Conservation (phyloP, 2,797 vertebrate species). For the Lepilemur ruficaudatus region DNA sequence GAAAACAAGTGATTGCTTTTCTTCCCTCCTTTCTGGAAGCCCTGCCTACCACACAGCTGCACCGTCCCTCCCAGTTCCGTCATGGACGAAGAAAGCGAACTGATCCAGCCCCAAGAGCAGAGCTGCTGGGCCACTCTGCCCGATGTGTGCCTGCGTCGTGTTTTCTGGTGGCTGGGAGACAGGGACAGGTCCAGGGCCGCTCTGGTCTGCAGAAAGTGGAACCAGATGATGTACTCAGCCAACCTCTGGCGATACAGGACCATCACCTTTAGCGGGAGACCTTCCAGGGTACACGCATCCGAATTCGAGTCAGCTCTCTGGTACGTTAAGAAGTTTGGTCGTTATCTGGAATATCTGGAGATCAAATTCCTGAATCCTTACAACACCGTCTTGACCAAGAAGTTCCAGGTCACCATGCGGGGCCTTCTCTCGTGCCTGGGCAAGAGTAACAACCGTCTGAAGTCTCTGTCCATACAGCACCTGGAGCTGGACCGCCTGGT, state of each 20-base stretch:
- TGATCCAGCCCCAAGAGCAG: slow-evolving; percentile 52
- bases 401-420: slow-evolving; percentile 81
- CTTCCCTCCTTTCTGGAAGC: slow-evolving; percentile 46
- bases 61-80: neutral
- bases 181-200: slow-evolving; percentile 80
- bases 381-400: slow-evolving; percentile 71
- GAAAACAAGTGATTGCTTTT: slow-evolving; percentile 55
- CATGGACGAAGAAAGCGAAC: slow-evolving; percentile 64
- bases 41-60: slow-evolving; percentile 42
- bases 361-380: slow-evolving; percentile 81
- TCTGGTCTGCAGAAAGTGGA: slow-evolving; percentile 85
- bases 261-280: slow-evolving; percentile 82
- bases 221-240: slow-evolving; percentile 81
- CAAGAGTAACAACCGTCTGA: slow-evolving; percentile 80
- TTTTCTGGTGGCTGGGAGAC: slow-evolving; percentile 85
- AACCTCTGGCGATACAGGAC: slow-evolving; percentile 84
- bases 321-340: slow-evolving; percentile 82
- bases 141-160: slow-evolving; percentile 80
- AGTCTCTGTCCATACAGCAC: slow-evolving; percentile 78
- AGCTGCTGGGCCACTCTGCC: slow-evolving; percentile 83
- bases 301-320: slow-evolving; percentile 78
- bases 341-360: slow-evolving; percentile 83
- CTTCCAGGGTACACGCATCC: slow-evolving; percentile 55
- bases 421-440: slow-evolving; percentile 79
- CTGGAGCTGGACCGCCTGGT: slow-evolving; percentile 81